phyloP scores from a whole-genome alignment of 2,888 invertebrate species.

The Idaea dimidiata region DNA sequence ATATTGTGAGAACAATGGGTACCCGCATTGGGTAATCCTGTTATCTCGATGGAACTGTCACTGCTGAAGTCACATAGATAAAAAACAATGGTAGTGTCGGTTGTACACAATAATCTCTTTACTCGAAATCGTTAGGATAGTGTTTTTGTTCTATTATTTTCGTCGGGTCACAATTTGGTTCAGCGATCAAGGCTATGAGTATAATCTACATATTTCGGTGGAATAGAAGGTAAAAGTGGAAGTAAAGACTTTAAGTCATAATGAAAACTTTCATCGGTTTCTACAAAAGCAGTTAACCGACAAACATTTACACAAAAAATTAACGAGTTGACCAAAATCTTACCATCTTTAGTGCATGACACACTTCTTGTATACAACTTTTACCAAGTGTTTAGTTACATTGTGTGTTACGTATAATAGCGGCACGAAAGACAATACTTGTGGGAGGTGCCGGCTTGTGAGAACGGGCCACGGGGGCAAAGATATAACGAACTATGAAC shows the following conservation, averaged over 20 bases:
- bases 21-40: slow-evolving; percentile 45
- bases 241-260: slow-evolving; percentile 2
- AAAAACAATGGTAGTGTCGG: slow-evolving; percentile 51
- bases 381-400: not conserved
- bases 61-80: slow-evolving; percentile 36
- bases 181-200: not conserved
- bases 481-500: slow-evolving; percentile 39
- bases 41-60: slow-evolving; percentile 40
- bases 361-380: not conserved
- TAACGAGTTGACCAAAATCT: slow-evolving; percentile 1
- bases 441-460: slow-evolving; percentile 35
- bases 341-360: not conserved
- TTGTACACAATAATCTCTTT: slow-evolving; percentile 39
- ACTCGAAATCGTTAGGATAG: slow-evolving; percentile 15
- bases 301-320: not conserved
- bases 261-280: slow-evolving; percentile 4
- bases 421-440: slow-evolving; percentile 18
- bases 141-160: slow-evolving; percentile 10
- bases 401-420: not conserved
- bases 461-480: slow-evolving; percentile 52
- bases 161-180: not conserved
- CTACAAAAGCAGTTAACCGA: not conserved
- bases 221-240: slow-evolving; percentile 3
- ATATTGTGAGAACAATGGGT: slow-evolving; percentile 40
- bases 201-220: not conserved